Base-by-base conservation (phyloP, 2,888 invertebrate species). In the Resseliella maxima region DNA sequence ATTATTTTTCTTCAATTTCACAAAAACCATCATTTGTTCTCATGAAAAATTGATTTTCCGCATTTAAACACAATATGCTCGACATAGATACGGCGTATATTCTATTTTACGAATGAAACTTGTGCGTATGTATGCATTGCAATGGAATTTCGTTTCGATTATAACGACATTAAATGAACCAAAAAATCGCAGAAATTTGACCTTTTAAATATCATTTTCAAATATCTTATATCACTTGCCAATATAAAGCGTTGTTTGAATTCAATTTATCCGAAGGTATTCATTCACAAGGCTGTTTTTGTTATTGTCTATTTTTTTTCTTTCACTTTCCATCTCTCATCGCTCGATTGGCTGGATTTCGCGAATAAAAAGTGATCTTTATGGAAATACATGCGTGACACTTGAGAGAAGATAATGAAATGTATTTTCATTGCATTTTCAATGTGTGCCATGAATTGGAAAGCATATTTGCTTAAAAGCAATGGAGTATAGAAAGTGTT, bases 371-470 rank as follows among this genome's bases (percentile, higher is more conserved):
- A 72, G 31, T 72, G 72, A 72, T 72, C 72, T 72, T 3, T 35
- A 72, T 31, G 72, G 72, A 35, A 72, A 72, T 72, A 72, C 72
- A 72, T 72, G 72, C 72, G 72, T 72, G 72, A 72, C 72, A 72
- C 72, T 72, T 72, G 72, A 72, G 15, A 31, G n/a, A 72, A 72
- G 72, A 72, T 72, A 72, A 72, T 72, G 72, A 72, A 72, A 72
- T 72, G 31, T 72, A 72, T 72, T n/a, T n/a, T 72, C 72, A 72
- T 15, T 72, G 72, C 31, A 72, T 72, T 72, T 72, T 35, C 72
- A 72, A 72, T 72, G 72, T 59, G 59, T 72, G 72, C 72, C 18
- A 31, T 72, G 72, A 72, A 72, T 72, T 35, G 72, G 72, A 72
- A 72, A 72, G 15, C 72, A 27, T 8, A 72, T 35, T 31, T 31